Evolutionary conservation across 2,888 invertebrate species (phyloP).

Genomic region (Itoplectis maculator): DNA sequence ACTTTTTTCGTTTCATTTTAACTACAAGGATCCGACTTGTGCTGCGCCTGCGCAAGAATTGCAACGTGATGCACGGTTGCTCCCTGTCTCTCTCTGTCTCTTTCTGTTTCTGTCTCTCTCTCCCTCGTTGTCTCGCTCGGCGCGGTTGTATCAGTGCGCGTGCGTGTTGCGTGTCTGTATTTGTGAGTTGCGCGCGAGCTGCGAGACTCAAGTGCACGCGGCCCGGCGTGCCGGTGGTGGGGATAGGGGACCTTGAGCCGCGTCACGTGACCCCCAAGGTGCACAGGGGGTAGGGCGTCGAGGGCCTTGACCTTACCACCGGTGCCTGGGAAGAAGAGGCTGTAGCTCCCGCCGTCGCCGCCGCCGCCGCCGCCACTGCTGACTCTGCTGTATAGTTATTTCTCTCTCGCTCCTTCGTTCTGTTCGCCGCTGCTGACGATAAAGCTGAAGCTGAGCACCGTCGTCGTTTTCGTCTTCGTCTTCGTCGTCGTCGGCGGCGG

Average conservation of each 20-base stretch:
- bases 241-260: slow-evolving; percentile 86
- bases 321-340: slow-evolving; percentile 76
- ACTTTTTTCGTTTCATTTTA: too few species aligned
- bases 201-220: slow-evolving; percentile 71
- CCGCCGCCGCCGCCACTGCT: slow-evolving; percentile 61
- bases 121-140: not conserved
- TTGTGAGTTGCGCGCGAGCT: slow-evolving; percentile 37
- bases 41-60: slow-evolving; percentile 31
- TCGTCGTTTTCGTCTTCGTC: slow-evolving; percentile 33
- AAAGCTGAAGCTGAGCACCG: slow-evolving; percentile 56
- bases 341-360: slow-evolving; percentile 70
- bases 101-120: too few species aligned
- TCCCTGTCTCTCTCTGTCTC: not conserved
- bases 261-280: slow-evolving; percentile 86
- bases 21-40: too few species aligned
- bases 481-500: slow-evolving; percentile 36
- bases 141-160: not conserved
- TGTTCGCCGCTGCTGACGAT: slow-evolving; percentile 52
- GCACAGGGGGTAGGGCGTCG: slow-evolving; percentile 83
- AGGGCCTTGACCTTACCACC: slow-evolving; percentile 87
- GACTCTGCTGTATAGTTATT: slow-evolving; percentile 23
- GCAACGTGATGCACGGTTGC: slow-evolving; percentile 36
- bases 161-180: slow-evolving; percentile 18
- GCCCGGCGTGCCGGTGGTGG: slow-evolving; percentile 73
- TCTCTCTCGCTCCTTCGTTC: slow-evolving; percentile 42